Evolutionary conservation across 1,140 invertebrate species (phyloP), one percentile per base, ranked within the genome.

Genomic region (Pinna nobilis): DNA sequence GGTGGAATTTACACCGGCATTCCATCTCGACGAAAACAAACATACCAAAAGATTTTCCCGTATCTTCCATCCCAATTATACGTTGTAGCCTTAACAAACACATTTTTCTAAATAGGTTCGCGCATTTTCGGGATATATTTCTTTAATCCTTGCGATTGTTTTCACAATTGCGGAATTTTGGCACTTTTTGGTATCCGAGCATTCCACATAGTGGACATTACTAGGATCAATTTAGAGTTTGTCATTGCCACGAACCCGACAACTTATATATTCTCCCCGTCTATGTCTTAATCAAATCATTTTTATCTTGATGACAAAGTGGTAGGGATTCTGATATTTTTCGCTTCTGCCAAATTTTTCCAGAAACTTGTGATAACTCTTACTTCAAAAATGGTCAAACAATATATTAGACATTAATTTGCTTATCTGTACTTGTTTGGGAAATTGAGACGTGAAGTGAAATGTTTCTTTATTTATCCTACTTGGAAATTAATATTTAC

Each of bases 1-100:
- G 11, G 49, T 28, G 57, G 68, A 70, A 70, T 70, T 70, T 51
- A 32, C 53, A 44, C 33, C 51, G 20, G 49, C 68, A 70, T 70
- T 61, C 44, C 51, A 32, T 15, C 15, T 7, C 11, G 23, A 35
- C 20, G 65, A 32, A 68, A 57, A 25, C 35, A 68, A 55, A 68
- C 65, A 68, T 68, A 50, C 63, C 63, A 7, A 18, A 3, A 49
- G 63, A 1, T 32, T 66, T 49, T 66, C 7, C 7, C 63, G 63
- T 32, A 50, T 28, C 32, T 66, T 66, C n/a, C 32, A 11, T 44
- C 39, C 39, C 9, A 44, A 9, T n/a, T 11, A 44, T n/a, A 44
- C n/a, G n/a, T 9, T 44, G 39, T 11, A 11, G 39, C n/a, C 9
- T 4, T 57, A 30, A 57, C 20, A 57, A 25, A 57, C 3, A 57